phyloP scores from a whole-genome alignment of 1,140 invertebrate species.

The Neodiprion fabricii region DNA sequence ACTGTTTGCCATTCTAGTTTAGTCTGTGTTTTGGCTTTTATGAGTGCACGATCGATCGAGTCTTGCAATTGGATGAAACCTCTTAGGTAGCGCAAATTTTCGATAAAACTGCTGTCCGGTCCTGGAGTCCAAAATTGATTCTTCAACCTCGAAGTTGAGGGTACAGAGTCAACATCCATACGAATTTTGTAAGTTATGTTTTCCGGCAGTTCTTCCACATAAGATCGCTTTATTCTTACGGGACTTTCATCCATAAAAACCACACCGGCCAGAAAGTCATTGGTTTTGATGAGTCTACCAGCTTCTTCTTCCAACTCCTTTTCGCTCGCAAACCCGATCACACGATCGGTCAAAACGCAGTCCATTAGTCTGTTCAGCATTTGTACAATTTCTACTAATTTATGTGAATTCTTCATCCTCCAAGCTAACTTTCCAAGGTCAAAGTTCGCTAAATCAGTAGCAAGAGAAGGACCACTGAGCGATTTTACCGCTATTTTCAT shows the following conservation, averaged over 20 bases:
- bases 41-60: slow-evolving; percentile 68
- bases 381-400: slow-evolving; percentile 35
- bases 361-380: slow-evolving; percentile 62
- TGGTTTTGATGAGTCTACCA: slow-evolving; percentile 60
- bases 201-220: slow-evolving; percentile 39
- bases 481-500: slow-evolving; percentile 53
- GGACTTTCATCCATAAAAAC: slow-evolving; percentile 57
- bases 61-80: slow-evolving; percentile 74
- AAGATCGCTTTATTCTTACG: slow-evolving; percentile 37
- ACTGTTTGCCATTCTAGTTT: slow-evolving; percentile 62
- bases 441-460: slow-evolving; percentile 44
- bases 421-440: slow-evolving; percentile 48
- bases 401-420: slow-evolving; percentile 45
- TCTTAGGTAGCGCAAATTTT: slow-evolving; percentile 70
- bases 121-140: slow-evolving; percentile 72
- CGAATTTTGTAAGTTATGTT: slow-evolving; percentile 68
- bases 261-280: slow-evolving; percentile 65
- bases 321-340: slow-evolving; percentile 60
- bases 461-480: slow-evolving; percentile 40
- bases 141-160: slow-evolving; percentile 66
- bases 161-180: slow-evolving; percentile 73
- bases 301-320: slow-evolving; percentile 61
- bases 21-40: slow-evolving; percentile 55
- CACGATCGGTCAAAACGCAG: slow-evolving; percentile 68
- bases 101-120: slow-evolving; percentile 67